Percentiles rank a stretch among this genome's conserved stretches.
Evolutionary conservation across 1,140 invertebrate genomes (phyloP).

Genomic region (Musca domestica): DNA sequence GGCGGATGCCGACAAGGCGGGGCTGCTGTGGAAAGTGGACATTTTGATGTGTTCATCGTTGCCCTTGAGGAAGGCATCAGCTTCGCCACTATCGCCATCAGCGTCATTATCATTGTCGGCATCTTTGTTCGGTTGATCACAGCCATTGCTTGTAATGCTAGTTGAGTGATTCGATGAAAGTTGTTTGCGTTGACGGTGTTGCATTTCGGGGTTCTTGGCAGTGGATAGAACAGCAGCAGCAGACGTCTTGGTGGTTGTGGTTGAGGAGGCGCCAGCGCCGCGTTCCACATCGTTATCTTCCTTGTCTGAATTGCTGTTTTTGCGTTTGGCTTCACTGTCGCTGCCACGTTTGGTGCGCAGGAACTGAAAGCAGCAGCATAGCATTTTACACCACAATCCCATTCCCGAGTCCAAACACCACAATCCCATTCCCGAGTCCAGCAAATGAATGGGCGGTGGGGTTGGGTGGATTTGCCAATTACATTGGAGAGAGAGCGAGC

Average conservation of each 20-base stretch:
- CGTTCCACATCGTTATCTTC: constrained; percentile 35
- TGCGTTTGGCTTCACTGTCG: constrained; percentile 43
- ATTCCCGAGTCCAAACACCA: too few species aligned
- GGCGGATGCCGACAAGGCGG: constrained; percentile 39
- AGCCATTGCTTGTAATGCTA: constrained; percentile 35
- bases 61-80: constrained; percentile 25
- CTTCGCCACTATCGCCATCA: constrained; percentile 22
- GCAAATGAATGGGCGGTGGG: not conserved
- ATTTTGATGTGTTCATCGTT: constrained; percentile 16
- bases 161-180: constrained; percentile 31
- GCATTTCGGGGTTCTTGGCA: constrained; percentile 41
- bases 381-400: too few species aligned
- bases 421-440: too few species aligned
- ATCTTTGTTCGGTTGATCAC: constrained; percentile 35
- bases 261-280: constrained; percentile 33
- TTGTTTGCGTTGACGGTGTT: constrained; percentile 49
- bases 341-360: constrained; percentile 38
- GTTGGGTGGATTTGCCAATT: not conserved
- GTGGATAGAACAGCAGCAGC: constrained; percentile 11
- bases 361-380: constrained; percentile 31
- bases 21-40: constrained; percentile 34
- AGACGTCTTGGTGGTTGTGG: constrained; percentile 29
- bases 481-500: too few species aligned
- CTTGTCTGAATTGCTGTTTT: constrained; percentile 52
- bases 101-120: constrained; percentile 37